Evolutionary conservation across 2,888 invertebrate species (phyloP).

Genomic region (Sesia apiformis): DNA sequence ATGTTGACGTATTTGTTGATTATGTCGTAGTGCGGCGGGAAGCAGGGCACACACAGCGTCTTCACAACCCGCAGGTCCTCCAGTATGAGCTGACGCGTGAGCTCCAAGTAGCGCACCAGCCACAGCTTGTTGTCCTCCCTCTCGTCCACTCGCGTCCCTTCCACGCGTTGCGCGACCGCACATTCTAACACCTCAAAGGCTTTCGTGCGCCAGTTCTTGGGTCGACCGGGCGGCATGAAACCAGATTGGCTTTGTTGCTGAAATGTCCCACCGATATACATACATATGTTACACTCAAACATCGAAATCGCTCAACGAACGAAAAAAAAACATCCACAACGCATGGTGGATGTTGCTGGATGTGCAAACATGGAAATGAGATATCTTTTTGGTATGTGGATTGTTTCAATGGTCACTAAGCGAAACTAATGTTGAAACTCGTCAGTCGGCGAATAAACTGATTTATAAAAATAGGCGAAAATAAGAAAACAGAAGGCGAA

Average conservation of each 20-base stretch:
- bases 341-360: too few relatives aligned
- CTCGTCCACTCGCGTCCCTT: slow-evolving; percentile 96
- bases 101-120: slow-evolving; percentile 95
- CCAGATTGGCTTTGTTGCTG: slow-evolving; percentile 86
- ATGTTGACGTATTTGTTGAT: slow-evolving; percentile 92
- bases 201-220: slow-evolving; percentile 92
- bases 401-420: too few relatives aligned
- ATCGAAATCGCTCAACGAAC: too few relatives aligned
- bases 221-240: slow-evolving; percentile 95
- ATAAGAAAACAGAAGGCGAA: too few relatives aligned
- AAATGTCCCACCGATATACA: too few relatives aligned
- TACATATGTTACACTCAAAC: too few relatives aligned
- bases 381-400: too few relatives aligned
- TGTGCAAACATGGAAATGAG: too few relatives aligned
- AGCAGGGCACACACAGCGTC: slow-evolving; percentile 92
- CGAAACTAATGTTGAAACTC: too few relatives aligned
- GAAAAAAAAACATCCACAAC: too few relatives aligned
- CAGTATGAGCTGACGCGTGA: slow-evolving; percentile 88
- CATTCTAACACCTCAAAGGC: slow-evolving; percentile 87
- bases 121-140: slow-evolving; percentile 93
- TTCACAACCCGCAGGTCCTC: slow-evolving; percentile 95
- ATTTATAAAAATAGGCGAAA: too few relatives aligned
- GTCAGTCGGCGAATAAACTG: too few relatives aligned
- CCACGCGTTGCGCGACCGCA: slow-evolving; percentile 88
- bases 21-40: slow-evolving; percentile 96